A percentile compares a stretch with the other conserved stretches of the same genome.
Conservation (phyloP, 1,140 invertebrate species). For the Lasaia peninsularis region DNA sequence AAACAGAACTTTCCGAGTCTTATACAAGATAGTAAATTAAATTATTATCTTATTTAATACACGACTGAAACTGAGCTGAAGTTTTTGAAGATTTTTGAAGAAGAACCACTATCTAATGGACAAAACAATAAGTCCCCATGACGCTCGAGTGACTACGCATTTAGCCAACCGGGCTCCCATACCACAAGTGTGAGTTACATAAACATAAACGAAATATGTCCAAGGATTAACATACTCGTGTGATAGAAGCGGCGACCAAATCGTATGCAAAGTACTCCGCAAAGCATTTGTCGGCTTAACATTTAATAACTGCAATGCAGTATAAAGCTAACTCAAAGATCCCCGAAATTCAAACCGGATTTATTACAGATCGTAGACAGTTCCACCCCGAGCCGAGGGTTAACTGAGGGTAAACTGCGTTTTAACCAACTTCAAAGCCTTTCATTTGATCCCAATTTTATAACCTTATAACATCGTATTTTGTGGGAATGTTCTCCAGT, state of each 20-base stretch:
- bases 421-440: constrained; percentile 13
- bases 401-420: constrained; percentile 8
- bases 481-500: neutral
- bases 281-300: constrained; percentile 4
- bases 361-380: constrained; percentile 10
- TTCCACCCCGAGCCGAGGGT: neutral
- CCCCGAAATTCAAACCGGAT: constrained; percentile 8
- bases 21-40: no score
- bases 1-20: no score
- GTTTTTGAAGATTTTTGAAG: no score
- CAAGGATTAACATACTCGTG: neutral
- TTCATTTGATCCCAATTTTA: neutral
- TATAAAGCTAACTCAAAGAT: constrained; percentile 11
- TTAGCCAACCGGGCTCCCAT: no score
- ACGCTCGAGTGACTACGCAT: no score
- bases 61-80: no score
- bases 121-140: no score
- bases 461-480: neutral
- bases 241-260: constrained; percentile 3
- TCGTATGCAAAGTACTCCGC: constrained; percentile 3
- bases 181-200: no score
- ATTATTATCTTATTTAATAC: no score
- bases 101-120: no score
- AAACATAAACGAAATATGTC: neutral
- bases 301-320: constrained; percentile 11